A percentile compares a stretch with the other conserved stretches of the same genome.
phyloP scores from a whole-genome alignment of 2,888 invertebrate species.

The Bursaphelenchus okinawaensis region DNA sequence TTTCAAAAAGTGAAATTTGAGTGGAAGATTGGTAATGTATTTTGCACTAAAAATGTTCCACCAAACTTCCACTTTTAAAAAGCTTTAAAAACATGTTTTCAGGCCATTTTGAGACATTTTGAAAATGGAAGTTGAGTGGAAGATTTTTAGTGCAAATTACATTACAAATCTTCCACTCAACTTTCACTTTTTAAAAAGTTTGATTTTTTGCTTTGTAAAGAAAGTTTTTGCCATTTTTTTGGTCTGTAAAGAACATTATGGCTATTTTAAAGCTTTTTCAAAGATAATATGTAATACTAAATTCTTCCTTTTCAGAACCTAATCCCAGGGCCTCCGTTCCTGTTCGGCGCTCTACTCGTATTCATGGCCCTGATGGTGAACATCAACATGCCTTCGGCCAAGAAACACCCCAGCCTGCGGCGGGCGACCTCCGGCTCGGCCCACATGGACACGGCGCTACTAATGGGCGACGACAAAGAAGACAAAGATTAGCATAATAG shows the following conservation, averaged over 20 bases:
- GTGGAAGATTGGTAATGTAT: too few relatives aligned
- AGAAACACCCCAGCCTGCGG: conserved; percentile 6
- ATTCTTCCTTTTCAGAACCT: conserved; percentile 58
- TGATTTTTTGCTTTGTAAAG: not conserved
- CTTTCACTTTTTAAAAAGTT: not conserved
- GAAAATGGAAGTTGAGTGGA: too few relatives aligned
- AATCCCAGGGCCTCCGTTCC: conserved; percentile 95
- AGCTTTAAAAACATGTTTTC: too few relatives aligned
- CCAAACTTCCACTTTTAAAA: too few relatives aligned
- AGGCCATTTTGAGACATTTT: too few relatives aligned
- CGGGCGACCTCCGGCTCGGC: not conserved
- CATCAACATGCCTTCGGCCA: conserved; percentile 37
- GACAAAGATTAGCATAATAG: not conserved
- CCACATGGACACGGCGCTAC: conserved; percentile 8
- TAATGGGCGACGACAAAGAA: conserved; percentile 8
- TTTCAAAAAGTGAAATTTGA: too few relatives aligned
- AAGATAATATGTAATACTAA: not conserved
- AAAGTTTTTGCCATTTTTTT: too few relatives aligned
- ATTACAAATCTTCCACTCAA: too few relatives aligned
- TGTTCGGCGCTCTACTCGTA: conserved; percentile 91
- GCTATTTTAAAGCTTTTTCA: not conserved
- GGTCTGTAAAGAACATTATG: too few relatives aligned
- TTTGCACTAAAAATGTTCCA: too few relatives aligned
- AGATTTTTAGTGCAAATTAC: not conserved
- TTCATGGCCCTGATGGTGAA: conserved; percentile 83